Base-by-base conservation (phyloP, 1,140 invertebrate genomes). In the Ridgeia piscesae region DNA sequence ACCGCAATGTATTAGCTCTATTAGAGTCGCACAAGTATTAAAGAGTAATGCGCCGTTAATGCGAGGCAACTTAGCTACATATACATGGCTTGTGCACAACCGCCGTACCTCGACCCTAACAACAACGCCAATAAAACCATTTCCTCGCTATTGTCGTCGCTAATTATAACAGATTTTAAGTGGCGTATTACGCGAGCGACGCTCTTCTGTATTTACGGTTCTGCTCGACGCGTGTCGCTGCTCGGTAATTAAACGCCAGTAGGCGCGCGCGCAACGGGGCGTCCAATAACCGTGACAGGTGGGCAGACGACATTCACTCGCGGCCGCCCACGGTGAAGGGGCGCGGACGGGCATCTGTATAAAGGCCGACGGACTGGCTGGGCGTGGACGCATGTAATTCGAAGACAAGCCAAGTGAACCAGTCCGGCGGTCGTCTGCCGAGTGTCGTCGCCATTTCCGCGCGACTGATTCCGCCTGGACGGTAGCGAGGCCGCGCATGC, bases 151-250 rank as follows among this genome's bases (percentile, higher is more conserved):
- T 77, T 77, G 58, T 77, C 58, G 58, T 77, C 58, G 58, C 58
- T 77, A 77, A 77, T 77, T 77, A 77, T 77, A 77, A 77, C 58
- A 77, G 58, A 77, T 77, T 77, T 77, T 77, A 77, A 77, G 58
- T 77, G 58, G 58, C 17, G 58, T 77, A 77, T 77, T 77, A 77
- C 58, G 58, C 27, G 17, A 4, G 27, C 58, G 17, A 21, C 58
- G 11, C 58, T 77, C 17, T 77, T 77, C 58, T 77, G 11, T 77
- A 77, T 77, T 77, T 77, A 77, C 58, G 58, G 58, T 77, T 77
- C 27, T 31, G 11, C 58, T 2, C 58, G 58, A 77, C 58, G 58
- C 58, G 58, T 77, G 58, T 77, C 58, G 58, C 58, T 77, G 58
- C 58, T 77, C 8, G 58, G 58, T 77, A 77, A 77, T 77, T 77